Evolutionary conservation across 2,888 invertebrate species (phyloP).

Genomic region (Drosophila merina): DNA sequence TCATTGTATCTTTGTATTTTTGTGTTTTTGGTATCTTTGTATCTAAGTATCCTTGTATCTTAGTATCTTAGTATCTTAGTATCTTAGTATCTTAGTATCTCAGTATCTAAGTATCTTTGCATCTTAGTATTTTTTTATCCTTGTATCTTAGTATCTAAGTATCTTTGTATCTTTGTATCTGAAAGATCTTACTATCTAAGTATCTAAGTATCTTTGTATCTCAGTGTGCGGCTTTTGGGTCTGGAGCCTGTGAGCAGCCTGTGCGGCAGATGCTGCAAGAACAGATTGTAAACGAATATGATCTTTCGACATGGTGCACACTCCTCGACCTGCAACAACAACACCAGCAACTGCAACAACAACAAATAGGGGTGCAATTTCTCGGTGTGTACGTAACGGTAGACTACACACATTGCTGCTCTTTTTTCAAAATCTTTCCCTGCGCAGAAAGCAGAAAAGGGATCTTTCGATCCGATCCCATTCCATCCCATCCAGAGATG

Average conservation of each 20-base stretch:
- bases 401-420: conserved; percentile 52
- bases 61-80: background rate
- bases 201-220: conserved; percentile 13
- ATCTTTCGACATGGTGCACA: conserved; percentile 77
- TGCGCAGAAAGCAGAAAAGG: conserved; percentile 45
- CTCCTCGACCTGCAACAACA: conserved; percentile 57
- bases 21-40: too few relatives aligned
- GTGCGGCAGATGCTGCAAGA: conserved; percentile 72
- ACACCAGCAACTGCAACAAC: conserved; percentile 12
- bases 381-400: conserved; percentile 75
- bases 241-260: conserved; percentile 46
- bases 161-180: conserved; percentile 2
- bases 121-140: too few relatives aligned
- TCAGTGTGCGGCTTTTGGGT: conserved; percentile 16
- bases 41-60: conserved; percentile 8
- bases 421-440: conserved; percentile 34
- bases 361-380: conserved; percentile 76
- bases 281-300: conserved; percentile 79
- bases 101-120: too few relatives aligned
- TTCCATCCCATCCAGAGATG: conserved; percentile 14
- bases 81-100: too few relatives aligned
- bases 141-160: too few relatives aligned
- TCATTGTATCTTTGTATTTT: too few relatives aligned
- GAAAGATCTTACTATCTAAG: conserved; percentile 9
- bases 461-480: conserved; percentile 46